Base-by-base conservation (phyloP, 2,888 invertebrate species). In the Laothoe populi region DNA sequence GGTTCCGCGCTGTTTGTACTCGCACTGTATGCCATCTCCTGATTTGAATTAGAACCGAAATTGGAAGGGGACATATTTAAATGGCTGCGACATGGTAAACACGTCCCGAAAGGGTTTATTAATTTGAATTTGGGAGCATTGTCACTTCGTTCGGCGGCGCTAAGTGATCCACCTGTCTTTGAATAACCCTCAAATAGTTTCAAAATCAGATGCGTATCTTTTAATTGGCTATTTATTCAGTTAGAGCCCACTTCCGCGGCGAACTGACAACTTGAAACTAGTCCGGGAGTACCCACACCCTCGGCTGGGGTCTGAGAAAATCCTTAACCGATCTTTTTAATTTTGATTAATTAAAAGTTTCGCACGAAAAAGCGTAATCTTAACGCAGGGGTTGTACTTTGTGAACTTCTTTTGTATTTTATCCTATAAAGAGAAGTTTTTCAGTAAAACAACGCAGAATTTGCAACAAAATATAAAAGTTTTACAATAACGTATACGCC, bases 301-400 rank as follows among this genome's bases (percentile, higher is more conserved):
- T 26, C 24, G 31, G 31, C 31, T 53, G 45, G 53, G 49, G 49
- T 38, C 19, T 67, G 64, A 72, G 63, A 72, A 70, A 68, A 73
- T 66, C 70, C 68, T 73, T 69, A 72, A 67, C 68, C 68, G 73
- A 75, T 80, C 81, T 79, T 86, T 87, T 84, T 79, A 86, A 88
- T 86, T 82, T 84, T 84, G 80, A 88, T 89, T 91, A 90, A 92
- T 91, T 90, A 92, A 92, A 92, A 92, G 87, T 91, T 92, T 88
- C 63, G 70, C 78, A 75, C 81, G 78, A 77, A 86, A 86, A 86
- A 84, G 81, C 85, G 85, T 82, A 85, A 84, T 86, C 85, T 88
- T 78, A 84, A 83, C 79, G 83, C 88, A 88, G 86, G 89, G 90
- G 88, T 87, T 89, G 81, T 86, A 81, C 81, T 82, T 72, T 78